These are phyloP conservation scores for Microtus ochrogaster DNA, from an alignment of 2,113 vertebrate genomes.

Conservation along the genomic window DNA sequence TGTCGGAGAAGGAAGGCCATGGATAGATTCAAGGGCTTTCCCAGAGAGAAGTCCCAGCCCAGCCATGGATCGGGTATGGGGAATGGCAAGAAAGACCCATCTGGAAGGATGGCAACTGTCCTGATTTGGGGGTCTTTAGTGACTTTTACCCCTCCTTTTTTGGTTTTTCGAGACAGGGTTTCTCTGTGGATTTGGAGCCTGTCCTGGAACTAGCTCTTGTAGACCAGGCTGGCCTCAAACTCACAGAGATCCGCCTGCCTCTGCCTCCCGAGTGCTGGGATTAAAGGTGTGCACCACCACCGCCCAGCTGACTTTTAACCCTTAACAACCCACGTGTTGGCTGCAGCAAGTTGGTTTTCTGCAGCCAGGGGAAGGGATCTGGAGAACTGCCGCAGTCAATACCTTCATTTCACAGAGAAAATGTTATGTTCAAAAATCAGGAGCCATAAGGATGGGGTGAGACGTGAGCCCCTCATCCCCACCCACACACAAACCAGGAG, in stretches of 20 bases:
- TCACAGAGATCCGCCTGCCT: no score
- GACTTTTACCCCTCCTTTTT: fast-evolving
- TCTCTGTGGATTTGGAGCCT: no score
- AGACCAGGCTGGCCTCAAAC: no score
- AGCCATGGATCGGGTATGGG: fast-evolving
- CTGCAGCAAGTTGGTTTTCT: not conserved
- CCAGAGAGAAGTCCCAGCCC: not conserved
- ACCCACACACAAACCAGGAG: fast-evolving
- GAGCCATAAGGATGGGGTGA: not conserved
- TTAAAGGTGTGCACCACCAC: no score
- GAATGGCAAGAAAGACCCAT: not conserved
- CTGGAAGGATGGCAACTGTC: not conserved
- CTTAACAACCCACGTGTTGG: no score
- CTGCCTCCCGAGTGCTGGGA: no score
- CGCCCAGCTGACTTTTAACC: not conserved
- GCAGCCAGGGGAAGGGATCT: not conserved
- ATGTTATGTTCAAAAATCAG: not conserved
- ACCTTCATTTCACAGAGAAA: not conserved
- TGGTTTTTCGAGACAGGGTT: no score
- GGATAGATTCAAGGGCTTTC: not conserved
- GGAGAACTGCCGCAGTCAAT: fast-evolving
- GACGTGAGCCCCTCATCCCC: not conserved
- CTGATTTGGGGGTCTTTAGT: not conserved
- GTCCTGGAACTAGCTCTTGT: no score
- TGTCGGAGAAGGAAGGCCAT: not conserved